A percentile compares a stretch with the other conserved stretches of the same genome.
phyloP scores from a whole-genome alignment of 2,888 invertebrate genomes.

The Drosophila buzzatii region DNA sequence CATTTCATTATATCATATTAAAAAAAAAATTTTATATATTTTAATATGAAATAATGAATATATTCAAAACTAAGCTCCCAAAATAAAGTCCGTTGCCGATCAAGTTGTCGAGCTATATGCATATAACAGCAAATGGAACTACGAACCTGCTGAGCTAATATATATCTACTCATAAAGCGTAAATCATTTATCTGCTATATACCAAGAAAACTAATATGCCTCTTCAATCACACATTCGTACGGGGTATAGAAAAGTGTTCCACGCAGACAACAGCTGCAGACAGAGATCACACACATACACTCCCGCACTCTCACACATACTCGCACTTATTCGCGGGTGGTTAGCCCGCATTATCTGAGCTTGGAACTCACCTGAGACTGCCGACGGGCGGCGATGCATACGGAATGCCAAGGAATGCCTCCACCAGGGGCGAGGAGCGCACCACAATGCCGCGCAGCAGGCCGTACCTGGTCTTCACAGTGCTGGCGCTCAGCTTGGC shows the following conservation, averaged over 20 bases:
- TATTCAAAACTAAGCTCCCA: not conserved
- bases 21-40: not conserved
- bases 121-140: too few relatives aligned
- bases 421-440: constrained; percentile 93
- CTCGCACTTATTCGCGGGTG: not conserved
- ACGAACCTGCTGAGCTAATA: too few relatives aligned
- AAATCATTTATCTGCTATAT: not conserved
- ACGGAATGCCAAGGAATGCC: constrained; percentile 96
- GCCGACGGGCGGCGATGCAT: constrained; percentile 96
- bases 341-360: constrained; percentile 33
- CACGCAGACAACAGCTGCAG: constrained; percentile 16
- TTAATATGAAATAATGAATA: not conserved
- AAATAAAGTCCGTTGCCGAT: not conserved
- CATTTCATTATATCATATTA: too few relatives aligned
- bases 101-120: too few relatives aligned
- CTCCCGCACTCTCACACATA: not conserved
- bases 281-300: constrained; percentile 2
- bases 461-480: constrained; percentile 95
- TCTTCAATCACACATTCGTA: not conserved
- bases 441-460: constrained; percentile 93
- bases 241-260: constrained; percentile 11
- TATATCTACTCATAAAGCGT: too few relatives aligned
- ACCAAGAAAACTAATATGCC: not conserved
- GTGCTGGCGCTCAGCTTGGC: constrained; percentile 88
- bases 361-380: constrained; percentile 90